These are phyloP conservation scores for Mesaphorura yosii DNA, from an alignment of 1,140 invertebrate species.

Conservation along the genomic window DNA sequence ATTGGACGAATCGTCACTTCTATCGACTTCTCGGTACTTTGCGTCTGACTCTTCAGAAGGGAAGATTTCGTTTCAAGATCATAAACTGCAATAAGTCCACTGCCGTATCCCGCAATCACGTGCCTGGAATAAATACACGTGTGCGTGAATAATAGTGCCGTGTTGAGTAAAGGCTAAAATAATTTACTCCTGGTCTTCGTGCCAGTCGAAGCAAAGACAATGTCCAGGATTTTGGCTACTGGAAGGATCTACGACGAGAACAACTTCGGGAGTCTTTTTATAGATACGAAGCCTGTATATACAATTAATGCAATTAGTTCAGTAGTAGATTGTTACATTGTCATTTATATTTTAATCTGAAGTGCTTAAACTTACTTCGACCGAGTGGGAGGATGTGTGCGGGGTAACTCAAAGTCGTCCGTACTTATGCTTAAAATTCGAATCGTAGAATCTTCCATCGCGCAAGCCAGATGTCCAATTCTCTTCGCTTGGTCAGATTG, in stretches of 20 bases:
- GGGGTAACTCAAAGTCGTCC: slow-evolving; percentile 1
- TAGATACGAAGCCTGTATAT: slow-evolving; percentile 17
- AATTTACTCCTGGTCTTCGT: slow-evolving; percentile 22
- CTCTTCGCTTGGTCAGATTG: slow-evolving; percentile 1
- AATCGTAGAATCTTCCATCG: slow-evolving; percentile 13
- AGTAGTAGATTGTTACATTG: background rate
- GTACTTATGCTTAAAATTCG: slow-evolving; percentile 13
- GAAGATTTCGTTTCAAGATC: slow-evolving; percentile 11
- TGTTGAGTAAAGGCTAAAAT: background rate
- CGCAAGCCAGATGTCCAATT: slow-evolving; percentile 17
- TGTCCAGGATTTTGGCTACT: background rate
- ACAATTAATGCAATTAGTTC: background rate
- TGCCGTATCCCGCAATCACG: slow-evolving; percentile 18
- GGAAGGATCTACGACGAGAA: background rate
- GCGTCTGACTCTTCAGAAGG: slow-evolving; percentile 1
- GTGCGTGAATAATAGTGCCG: background rate
- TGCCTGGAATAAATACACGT: slow-evolving; percentile 9
- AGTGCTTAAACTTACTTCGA: background rate
- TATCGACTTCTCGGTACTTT: background rate
- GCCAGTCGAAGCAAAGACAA: slow-evolving; percentile 21
- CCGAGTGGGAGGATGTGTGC: background rate
- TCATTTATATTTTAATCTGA: too few relatives aligned
- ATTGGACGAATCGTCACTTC: slow-evolving; percentile 14
- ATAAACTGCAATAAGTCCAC: slow-evolving; percentile 18
- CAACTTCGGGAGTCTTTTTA: slow-evolving; percentile 19